A percentile compares a stretch with the other conserved stretches of the same genome.
These are phyloP conservation scores for Drosophila yakuba DNA, from an alignment of 1,140 invertebrate species.

Conservation along the genomic window DNA sequence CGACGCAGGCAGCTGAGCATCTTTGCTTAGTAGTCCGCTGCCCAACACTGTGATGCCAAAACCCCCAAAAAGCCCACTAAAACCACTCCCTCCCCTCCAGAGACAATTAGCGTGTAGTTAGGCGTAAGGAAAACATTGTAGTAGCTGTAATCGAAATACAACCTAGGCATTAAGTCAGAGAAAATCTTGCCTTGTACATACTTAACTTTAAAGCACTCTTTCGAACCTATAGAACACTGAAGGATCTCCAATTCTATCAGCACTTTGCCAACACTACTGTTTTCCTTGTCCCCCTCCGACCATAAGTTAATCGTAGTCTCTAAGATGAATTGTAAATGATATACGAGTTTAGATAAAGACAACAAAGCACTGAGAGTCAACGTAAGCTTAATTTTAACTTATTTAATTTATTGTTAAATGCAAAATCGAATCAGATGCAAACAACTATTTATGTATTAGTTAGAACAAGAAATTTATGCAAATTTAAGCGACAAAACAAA, in stretches of 20 bases:
- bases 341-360: slow-evolving; percentile 46
- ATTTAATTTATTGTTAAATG: slow-evolving; percentile 70
- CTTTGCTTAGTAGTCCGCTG: slow-evolving; percentile 66
- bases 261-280: slow-evolving; percentile 30
- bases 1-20: slow-evolving; percentile 76
- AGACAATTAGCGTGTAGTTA: slow-evolving; percentile 12
- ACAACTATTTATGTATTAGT: slow-evolving; percentile 75
- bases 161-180: slow-evolving; percentile 22
- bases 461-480: slow-evolving; percentile 73
- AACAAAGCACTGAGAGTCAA: slow-evolving; percentile 77
- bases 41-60: slow-evolving; percentile 71
- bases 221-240: slow-evolving; percentile 21
- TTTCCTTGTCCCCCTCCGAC: slow-evolving; percentile 6
- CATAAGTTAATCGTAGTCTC: slow-evolving; percentile 15
- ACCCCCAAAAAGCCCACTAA: slow-evolving; percentile 17
- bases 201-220: slow-evolving; percentile 25
- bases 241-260: slow-evolving; percentile 41
- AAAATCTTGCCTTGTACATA: slow-evolving; percentile 30
- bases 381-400: slow-evolving; percentile 73
- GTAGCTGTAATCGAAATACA: slow-evolving; percentile 28
- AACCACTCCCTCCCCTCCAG: not conserved
- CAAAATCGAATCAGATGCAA: slow-evolving; percentile 54
- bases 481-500: slow-evolving; percentile 57
- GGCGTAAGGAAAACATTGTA: slow-evolving; percentile 38
- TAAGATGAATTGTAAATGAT: slow-evolving; percentile 48